Evolutionary conservation across 2,113 vertebrate species (phyloP), one percentile per base, ranked within the genome.

Genomic region (Eulemur rufifrons): DNA sequence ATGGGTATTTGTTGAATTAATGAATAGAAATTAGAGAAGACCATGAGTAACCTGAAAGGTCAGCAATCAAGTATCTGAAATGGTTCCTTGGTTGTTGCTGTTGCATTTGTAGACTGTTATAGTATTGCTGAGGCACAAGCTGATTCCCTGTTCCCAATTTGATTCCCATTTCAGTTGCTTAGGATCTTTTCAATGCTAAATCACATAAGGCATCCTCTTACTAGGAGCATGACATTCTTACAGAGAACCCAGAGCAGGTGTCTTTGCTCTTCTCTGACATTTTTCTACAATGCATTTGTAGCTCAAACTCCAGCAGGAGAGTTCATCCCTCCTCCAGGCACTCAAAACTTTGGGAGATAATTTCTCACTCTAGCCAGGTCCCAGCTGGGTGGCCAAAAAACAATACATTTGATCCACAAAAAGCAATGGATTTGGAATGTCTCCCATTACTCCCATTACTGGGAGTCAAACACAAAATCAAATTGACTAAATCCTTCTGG

Each of bases 401-500:
- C 77, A 97, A 98, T 96, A 95, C 95, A 98, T 96, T 95, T 97
- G 82, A 98, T 97, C 91, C 89, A 93, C 89, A 88, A 47, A 96
- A 80, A 98, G 83, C 78, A 96, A 83, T 91, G 78, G 78, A 63
- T 64, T 97, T 97, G 96, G 47, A 98, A 98, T 95, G 91, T 91
- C 91, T 98, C 80, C 88, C 86, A 86, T 63, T 63, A 63, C 61
- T 63, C 54, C 54, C 54, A 56, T 98, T 97, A 94, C 88, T 92
- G 92, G 81, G 85, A 98, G 95, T 91, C 32, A 37, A 98, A 93
- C 64, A 54, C 17, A 21, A 94, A 95, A 98, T 98, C 93, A 97
- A 98, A 97, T 90, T 96, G 96, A 98, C 93, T 98, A 98, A 98
- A 98, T 98, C 95, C 88, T 98, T 91, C 45, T 94, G 96, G 83